Evolutionary conservation across 2,888 invertebrate species (phyloP).

Genomic region (Fabriciana adippe): DNA sequence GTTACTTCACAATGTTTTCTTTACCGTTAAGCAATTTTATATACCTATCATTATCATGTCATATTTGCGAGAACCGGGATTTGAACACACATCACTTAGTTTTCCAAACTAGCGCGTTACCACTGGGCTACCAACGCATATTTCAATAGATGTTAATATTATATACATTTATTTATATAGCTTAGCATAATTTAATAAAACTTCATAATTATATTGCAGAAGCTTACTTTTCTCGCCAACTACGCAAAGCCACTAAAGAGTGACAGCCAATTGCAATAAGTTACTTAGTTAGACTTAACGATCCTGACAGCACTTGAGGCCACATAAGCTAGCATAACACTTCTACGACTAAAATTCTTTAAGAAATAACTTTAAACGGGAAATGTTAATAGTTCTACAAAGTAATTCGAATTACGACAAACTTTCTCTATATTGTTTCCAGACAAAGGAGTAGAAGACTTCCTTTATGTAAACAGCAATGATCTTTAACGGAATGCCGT

Average conservation of each 20-base stretch:
- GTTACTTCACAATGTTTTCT: too few relatives aligned
- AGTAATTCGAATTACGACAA: conserved; percentile 36
- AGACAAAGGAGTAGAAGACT: conserved; percentile 37
- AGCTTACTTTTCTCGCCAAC: neutral
- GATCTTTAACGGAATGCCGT: conserved; percentile 41
- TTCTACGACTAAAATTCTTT: conserved; percentile 13
- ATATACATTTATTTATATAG: too few relatives aligned
- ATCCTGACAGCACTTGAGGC: conserved; percentile 8
- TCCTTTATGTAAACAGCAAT: conserved; percentile 41
- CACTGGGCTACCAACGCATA: too few relatives aligned
- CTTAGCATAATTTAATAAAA: too few relatives aligned
- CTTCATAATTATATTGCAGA: too few relatives aligned
- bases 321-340: conserved; percentile 9
- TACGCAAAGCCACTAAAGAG: neutral
- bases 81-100: too few relatives aligned
- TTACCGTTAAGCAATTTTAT: too few relatives aligned
- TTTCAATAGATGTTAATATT: too few relatives aligned
- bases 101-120: too few relatives aligned
- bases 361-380: conserved; percentile 19
- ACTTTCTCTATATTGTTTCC: conserved; percentile 36
- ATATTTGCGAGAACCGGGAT: too few relatives aligned
- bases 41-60: too few relatives aligned
- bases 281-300: conserved; percentile 3
- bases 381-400: conserved; percentile 29
- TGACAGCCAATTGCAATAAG: neutral